phyloP scores from a whole-genome alignment of 1,140 invertebrate genomes.

The Micrasema minimum region DNA sequence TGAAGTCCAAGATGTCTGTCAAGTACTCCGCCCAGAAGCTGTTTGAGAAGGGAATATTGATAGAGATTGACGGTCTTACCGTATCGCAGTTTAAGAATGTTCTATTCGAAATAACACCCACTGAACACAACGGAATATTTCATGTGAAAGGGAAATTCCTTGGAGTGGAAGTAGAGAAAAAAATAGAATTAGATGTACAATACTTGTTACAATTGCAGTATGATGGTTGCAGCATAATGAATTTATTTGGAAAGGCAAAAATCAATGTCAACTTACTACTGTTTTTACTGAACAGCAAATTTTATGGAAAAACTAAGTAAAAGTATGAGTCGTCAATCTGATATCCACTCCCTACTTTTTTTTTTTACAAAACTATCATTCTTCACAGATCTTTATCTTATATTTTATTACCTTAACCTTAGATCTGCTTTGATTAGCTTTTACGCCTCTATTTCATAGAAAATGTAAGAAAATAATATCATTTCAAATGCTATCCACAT shows the following conservation, averaged over 20 bases:
- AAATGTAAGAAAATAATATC: neutral
- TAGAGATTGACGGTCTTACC: constrained; percentile 79
- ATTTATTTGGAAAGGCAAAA: constrained; percentile 80
- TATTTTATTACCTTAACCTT: too few relatives aligned
- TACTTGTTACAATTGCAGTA: constrained; percentile 83
- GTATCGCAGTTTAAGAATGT: constrained; percentile 80
- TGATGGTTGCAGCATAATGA: constrained; percentile 81
- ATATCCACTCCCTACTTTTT: too few relatives aligned
- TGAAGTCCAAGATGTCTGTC: constrained; percentile 72
- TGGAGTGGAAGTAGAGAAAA: constrained; percentile 83
- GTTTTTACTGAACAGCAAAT: constrained; percentile 77
- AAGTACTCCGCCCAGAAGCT: constrained; percentile 80
- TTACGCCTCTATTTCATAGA: neutral
- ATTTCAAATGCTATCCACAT: too few relatives aligned
- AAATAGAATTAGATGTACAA: constrained; percentile 80
- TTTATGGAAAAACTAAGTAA: constrained; percentile 68
- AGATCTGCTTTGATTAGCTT: neutral
- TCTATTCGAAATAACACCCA: constrained; percentile 80
- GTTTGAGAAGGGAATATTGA: constrained; percentile 78
- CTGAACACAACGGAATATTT: constrained; percentile 77
- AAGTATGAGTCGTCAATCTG: too few relatives aligned
- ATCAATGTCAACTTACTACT: constrained; percentile 79
- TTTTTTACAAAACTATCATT: too few relatives aligned
- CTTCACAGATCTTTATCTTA: too few relatives aligned
- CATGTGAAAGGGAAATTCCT: constrained; percentile 81